Base-by-base conservation (phyloP, 2,113 vertebrate species). In the Cryptotis parvus region DNA sequence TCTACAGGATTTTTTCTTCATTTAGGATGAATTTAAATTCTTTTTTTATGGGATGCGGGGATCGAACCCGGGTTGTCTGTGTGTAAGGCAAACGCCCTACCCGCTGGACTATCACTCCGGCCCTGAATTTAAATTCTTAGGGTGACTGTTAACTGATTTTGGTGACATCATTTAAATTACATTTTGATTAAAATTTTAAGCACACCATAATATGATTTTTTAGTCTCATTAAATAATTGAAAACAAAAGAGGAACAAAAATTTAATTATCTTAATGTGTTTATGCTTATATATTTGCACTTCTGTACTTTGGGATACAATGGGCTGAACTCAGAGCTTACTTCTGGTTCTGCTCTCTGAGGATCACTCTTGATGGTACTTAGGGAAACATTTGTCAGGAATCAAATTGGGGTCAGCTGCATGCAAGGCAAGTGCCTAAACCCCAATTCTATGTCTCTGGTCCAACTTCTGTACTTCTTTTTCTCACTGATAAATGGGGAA, bases 121-220 rank as follows among this genome's bases (percentile, higher is more conserved):
- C 43, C 43, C 43, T 20, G 52, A 92, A 91, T 94, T 83, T 91
- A 61, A 92, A 79, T 80, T 66, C 61, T 87, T 89, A 24, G 37
- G 77, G 9, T 89, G 76, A 69, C 4, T 24, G 39, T 70, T 49
- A 49, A 87, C n/a, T 1, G 77, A 2, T 72, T 94, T 79, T 79
- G 83, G 11, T 92, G 68, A 92, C 93, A 82, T 88, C 31, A 93
- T 70, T 22, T 85, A 66, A 90, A 70, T 75, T 49, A 75, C 76
- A 65, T 87, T 94, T 77, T 69, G 33, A 63, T 78, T 79, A 83
- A 91, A 82, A 45, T 96, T 78, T 82, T 75, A 91, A 81, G 76
- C 9, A 58, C 87, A 18, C 7, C 16, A 74, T 14, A 8, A 70
- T 90, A 65, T 82, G 66, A 75, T 66, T 88, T 91, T 80, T 9